Percentiles rank a stretch among this genome's conserved stretches.
phyloP scores from a whole-genome alignment of 2,888 invertebrate species.

The Platycnemis pennipes region DNA sequence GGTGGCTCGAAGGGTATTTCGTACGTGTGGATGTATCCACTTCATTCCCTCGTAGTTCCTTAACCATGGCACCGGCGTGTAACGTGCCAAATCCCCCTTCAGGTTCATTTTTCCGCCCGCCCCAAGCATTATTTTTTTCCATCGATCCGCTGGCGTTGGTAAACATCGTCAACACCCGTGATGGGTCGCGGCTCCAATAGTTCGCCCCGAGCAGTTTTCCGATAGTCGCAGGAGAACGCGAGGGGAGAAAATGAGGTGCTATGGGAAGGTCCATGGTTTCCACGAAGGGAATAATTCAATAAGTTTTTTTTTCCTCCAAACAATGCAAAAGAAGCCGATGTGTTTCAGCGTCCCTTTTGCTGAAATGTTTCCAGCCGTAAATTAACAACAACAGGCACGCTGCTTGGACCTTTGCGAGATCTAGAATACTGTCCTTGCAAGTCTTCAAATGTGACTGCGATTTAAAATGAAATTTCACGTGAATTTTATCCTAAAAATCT shows the following conservation, averaged over 20 bases:
- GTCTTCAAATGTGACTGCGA: no score
- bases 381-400: no score
- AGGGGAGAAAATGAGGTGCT: no score
- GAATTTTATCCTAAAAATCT: no score
- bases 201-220: neutral
- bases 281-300: neutral
- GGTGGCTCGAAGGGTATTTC: neutral
- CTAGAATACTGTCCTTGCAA: no score
- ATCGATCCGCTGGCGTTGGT: neutral
- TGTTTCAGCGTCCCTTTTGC: neutral
- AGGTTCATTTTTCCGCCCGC: neutral
- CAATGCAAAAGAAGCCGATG: neutral
- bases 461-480: no score
- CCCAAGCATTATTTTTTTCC: neutral
- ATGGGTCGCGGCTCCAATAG: neutral
- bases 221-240: neutral
- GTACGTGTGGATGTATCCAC: neutral
- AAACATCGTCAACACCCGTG: neutral
- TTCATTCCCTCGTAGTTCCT: neutral
- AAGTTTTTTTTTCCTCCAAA: neutral
- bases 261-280: neutral
- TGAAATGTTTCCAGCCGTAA: no score
- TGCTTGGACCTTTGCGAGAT: no score
- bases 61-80: neutral
- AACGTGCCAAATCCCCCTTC: neutral